Conservation (phyloP, 2,113 vertebrate species). For the Aptenodytes patagonicus region DNA sequence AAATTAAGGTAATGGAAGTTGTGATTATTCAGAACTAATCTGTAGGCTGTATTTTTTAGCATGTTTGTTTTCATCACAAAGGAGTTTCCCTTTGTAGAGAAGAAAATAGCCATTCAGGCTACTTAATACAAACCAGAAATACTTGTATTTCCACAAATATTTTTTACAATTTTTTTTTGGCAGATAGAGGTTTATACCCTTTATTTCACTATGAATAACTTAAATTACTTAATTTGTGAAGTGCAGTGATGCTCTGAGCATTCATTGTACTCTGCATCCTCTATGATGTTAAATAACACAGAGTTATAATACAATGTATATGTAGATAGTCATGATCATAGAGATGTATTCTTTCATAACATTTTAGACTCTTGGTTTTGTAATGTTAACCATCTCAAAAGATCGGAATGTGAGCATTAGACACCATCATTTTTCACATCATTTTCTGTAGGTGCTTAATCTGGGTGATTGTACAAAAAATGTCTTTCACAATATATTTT, state of each 20-base stretch:
- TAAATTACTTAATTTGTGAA: not conserved
- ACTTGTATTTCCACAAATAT: not conserved
- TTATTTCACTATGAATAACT: not conserved
- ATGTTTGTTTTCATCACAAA: not conserved
- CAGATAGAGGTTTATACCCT: not conserved
- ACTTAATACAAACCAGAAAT: not conserved
- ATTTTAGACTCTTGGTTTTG: not conserved
- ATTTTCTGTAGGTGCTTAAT: not conserved
- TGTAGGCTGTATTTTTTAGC: not conserved
- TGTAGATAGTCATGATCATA: not conserved
- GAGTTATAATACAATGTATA: accelerated
- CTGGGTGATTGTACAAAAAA: not conserved
- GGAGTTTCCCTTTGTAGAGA: not conserved
- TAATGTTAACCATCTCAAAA: not conserved
- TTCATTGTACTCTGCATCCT: not conserved
- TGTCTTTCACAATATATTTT: not conserved
- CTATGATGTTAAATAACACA: not conserved
- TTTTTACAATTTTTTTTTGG: not conserved
- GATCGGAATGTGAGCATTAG: not conserved
- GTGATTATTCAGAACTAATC: not conserved
- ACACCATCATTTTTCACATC: not conserved
- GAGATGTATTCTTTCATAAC: not conserved
- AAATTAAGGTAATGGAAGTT: not conserved
- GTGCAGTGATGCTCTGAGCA: not conserved
- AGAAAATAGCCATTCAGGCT: not conserved